Base-by-base conservation (phyloP, 2,888 invertebrate species). In the Gymnocheta viridis region DNA sequence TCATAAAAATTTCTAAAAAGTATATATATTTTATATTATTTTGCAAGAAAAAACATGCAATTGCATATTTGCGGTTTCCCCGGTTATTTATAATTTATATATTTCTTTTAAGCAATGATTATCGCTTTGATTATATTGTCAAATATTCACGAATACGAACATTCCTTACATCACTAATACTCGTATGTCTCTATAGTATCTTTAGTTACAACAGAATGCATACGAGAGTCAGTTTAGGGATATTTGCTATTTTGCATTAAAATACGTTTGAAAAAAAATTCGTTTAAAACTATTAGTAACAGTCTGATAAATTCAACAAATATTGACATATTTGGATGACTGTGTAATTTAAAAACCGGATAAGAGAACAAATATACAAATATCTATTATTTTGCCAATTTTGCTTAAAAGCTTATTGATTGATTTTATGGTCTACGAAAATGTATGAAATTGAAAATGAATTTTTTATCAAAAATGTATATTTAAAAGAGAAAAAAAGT, bases 351-450 rank as follows among this genome's bases (percentile, higher is more conserved):
- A 12, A 17, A 22, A 22, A 4, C 58, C 10, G 14, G 1, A 19
- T 22, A 22, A 32, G 44, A 22, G 32, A 6, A 22, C 3, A 64
- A 17, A 19, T 29, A 29, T 74, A 38, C 29, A 24, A 62, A 73
- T 24, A 29, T n/a, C n/a, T n/a, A n/a, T n/a, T n/a, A n/a, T n/a
- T n/a, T n/a, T n/a, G n/a, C n/a, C n/a, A n/a, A n/a, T n/a, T n/a
- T n/a, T n/a, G n/a, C 7, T 47, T 62, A 62, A 73, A 51, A 62
- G 62, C 27, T 24, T 49, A 73, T 73, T 49, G 60, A 47, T 47
- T 72, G 60, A 47, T 47, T 72, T 73, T 60, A 73, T 60, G 60
- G 24, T 24, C 35, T 14, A 41, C 2, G 10, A 10, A 38, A 12
- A 14, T 38, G 12, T 4, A 14, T 12, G 14, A 38, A 38, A 17